Conservation (phyloP, 2,888 invertebrate genomes). For the Nudaria mundana region DNA sequence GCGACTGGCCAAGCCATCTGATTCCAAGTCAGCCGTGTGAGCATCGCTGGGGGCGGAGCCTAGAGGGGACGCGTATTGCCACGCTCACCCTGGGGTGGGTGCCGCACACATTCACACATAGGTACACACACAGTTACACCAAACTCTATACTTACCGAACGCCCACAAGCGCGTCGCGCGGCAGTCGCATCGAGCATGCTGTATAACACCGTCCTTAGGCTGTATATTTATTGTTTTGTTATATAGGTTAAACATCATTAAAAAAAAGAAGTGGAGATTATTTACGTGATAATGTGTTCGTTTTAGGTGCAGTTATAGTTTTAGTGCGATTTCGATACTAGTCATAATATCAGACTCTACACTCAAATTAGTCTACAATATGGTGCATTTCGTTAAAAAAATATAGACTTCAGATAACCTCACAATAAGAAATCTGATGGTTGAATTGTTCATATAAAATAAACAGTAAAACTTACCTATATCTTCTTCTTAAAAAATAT, state of each 20-base stretch:
- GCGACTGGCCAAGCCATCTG: slow-evolving; percentile 80
- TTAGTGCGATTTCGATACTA: slow-evolving; percentile 16
- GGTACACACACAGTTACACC: slow-evolving; percentile 33
- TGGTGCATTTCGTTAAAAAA: no score
- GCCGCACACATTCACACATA: slow-evolving; percentile 47
- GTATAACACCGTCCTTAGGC: slow-evolving; percentile 31
- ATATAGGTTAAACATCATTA: slow-evolving; percentile 3
- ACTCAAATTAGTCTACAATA: no score
- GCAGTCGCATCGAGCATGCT: slow-evolving; percentile 35
- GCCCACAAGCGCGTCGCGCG: slow-evolving; percentile 28
- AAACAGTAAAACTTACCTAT: no score
- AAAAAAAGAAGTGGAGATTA: slow-evolving; percentile 4
- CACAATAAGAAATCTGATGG: no score
- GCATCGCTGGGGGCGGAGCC: slow-evolving; percentile 72
- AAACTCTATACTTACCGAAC: slow-evolving; percentile 33
- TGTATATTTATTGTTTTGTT: slow-evolving; percentile 21
- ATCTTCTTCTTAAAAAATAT: no score
- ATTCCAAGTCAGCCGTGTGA: slow-evolving; percentile 81
- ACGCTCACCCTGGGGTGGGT: slow-evolving; percentile 62
- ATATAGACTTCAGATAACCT: no score
- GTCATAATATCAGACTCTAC: no score
- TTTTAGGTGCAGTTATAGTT: slow-evolving; percentile 27
- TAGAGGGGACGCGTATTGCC: slow-evolving; percentile 45
- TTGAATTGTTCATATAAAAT: no score
- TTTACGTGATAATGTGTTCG: slow-evolving; percentile 6